Evolutionary conservation across 2,113 vertebrate species (phyloP).

Genomic region (Ptychochromis oligacanthus): DNA sequence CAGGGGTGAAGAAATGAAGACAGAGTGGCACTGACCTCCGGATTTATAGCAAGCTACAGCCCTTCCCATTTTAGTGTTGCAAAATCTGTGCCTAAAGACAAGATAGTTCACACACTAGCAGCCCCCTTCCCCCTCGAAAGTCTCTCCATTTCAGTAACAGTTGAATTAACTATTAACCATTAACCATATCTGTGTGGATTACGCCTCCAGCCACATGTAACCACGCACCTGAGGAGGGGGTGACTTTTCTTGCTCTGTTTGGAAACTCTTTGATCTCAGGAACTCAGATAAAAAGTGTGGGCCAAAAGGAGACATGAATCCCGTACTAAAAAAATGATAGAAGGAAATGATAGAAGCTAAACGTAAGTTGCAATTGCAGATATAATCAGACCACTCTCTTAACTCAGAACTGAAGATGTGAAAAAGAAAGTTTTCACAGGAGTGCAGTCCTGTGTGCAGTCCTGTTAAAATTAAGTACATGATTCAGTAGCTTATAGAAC

Average conservation of each 20-base stretch:
- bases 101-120: neutral
- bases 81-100: neutral
- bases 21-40: neutral
- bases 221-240: neutral
- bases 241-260: neutral
- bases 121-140: neutral
- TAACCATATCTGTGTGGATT: neutral
- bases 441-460: neutral
- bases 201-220: neutral
- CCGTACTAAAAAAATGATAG: neutral
- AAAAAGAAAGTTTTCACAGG: neutral
- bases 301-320: neutral
- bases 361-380: neutral
- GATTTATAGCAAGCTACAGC: neutral
- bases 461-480: neutral
- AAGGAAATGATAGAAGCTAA: neutral
- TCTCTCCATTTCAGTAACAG: neutral
- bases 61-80: neutral
- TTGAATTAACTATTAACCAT: slow-evolving; percentile 7
- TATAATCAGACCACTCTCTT: neutral
- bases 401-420: neutral
- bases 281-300: neutral
- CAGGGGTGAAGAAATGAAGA: neutral
- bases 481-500: neutral
- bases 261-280: neutral